Evolutionary conservation across 2,113 vertebrate genomes (phyloP).

Genomic region (Nyctereutes procyonoides): DNA sequence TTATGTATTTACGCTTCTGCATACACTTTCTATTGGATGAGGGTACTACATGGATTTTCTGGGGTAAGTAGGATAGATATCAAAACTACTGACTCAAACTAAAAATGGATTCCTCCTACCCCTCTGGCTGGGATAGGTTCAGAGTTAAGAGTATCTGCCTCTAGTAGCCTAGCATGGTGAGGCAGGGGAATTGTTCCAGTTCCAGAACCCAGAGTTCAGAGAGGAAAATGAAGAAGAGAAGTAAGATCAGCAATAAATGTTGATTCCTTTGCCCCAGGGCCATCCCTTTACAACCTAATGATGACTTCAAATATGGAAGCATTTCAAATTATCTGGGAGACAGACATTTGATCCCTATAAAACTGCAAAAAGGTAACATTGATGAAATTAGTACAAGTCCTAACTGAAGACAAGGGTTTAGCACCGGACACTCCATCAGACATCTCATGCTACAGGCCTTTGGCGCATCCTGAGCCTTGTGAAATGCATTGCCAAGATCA

Average conservation of each 20-base stretch:
- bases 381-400: constrained; percentile 8
- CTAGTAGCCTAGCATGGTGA: background rate
- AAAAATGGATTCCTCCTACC: background rate
- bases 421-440: background rate
- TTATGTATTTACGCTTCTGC: background rate
- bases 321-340: constrained; percentile 34
- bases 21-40: background rate
- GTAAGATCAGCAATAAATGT: background rate
- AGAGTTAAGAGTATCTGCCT: background rate
- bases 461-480: constrained; percentile 36
- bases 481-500: constrained; percentile 56
- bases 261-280: background rate
- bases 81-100: background rate
- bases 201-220: constrained; percentile 11
- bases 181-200: background rate
- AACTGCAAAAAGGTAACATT: background rate
- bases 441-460: background rate
- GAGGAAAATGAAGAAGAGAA: background rate
- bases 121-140: background rate
- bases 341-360: constrained; percentile 31
- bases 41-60: background rate
- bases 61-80: background rate
- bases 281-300: constrained; percentile 9
- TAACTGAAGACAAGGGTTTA: constrained; percentile 1
- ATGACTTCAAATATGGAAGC: constrained; percentile 56